Base-by-base conservation (phyloP, 2,113 vertebrate genomes). In the Syngnathus floridae region DNA sequence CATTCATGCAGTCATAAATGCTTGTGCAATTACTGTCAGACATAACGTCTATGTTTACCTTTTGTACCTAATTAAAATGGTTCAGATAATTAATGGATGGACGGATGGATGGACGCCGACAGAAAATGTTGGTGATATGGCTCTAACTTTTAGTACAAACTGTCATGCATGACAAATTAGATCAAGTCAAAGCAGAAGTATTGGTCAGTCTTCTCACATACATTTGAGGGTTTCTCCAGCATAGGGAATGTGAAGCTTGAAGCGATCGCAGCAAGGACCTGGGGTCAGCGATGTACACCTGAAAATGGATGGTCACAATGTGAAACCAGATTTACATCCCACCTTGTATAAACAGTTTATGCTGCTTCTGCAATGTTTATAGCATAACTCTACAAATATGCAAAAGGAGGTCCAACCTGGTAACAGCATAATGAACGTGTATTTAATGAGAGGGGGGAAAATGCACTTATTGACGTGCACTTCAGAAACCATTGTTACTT, bases 211-310 rank as follows among this genome's bases (percentile, higher is more conserved):
- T 40, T 41, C 41, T 31, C 65, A 75, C 95, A 94, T 90, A 99
- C 96, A 99, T 92, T 98, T 99, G 49, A 99, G 91, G 9, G 94
- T 99, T 86, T 99, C 96, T 88, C 97, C 96, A 69, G 97, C 97
- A 65, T 97, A 99, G 1, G 97, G 97, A 71, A 99, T 98, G 84
- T 99, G 96, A 38, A 98, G 91, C 65, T 98, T 99, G 87, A 99
- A 99, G 60, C 97, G 92, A 85, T 99, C 97, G 75, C 97, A 98
- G 87, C 93, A 97, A 40, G 97, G 95, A 52, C 94, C 95, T 60
- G 93, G 91, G 13, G 95, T 97, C 88, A 99, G 80, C 65, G 97
- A 96, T 0, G 95, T 95, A 75, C 95, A 98, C 40, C 97, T 98
- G 75, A 70, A 85, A 79, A 80, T 31, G 26, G 26, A 31, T 31